Evolutionary conservation across 2,888 invertebrate species (phyloP).

Genomic region (Mongoloraphidia duomilia): DNA sequence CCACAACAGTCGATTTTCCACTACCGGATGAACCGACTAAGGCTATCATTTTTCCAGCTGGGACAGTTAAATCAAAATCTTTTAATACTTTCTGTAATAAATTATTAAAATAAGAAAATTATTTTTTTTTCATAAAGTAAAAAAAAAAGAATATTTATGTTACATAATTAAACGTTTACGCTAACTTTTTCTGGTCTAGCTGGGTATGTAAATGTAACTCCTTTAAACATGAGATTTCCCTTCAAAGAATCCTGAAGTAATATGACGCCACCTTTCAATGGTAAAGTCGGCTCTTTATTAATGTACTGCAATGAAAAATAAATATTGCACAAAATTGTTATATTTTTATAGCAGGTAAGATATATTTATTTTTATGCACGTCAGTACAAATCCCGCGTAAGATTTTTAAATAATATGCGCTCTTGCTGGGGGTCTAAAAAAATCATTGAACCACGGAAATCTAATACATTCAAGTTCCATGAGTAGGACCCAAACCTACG

Average conservation of each 20-base stretch:
- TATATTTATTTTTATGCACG: too few relatives aligned
- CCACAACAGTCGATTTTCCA: constrained; percentile 88
- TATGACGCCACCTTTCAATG: constrained; percentile 46
- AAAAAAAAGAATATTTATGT: neutral
- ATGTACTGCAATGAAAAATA: constrained; percentile 45
- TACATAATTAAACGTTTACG: constrained; percentile 1
- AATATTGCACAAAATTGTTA: neutral
- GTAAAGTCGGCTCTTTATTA: constrained; percentile 52
- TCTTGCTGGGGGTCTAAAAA: too few relatives aligned
- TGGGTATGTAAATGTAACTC: constrained; percentile 83
- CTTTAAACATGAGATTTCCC: constrained; percentile 71
- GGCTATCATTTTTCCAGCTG: constrained; percentile 80
- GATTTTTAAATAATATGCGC: too few relatives aligned
- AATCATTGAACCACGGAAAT: too few relatives aligned
- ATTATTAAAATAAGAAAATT: constrained; percentile 9
- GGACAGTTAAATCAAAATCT: constrained; percentile 67
- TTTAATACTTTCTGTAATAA: constrained; percentile 53
- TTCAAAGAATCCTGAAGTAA: constrained; percentile 56
- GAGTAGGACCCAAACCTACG: too few relatives aligned
- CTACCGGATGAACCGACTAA: constrained; percentile 89
- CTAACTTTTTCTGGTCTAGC: constrained; percentile 52
- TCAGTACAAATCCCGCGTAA: too few relatives aligned
- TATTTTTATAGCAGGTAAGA: too few relatives aligned
- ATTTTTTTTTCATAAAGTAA: neutral
- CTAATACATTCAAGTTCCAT: too few relatives aligned